Base-by-base conservation (phyloP, 1,140 invertebrate species). In the Polypedilum pembai region DNA sequence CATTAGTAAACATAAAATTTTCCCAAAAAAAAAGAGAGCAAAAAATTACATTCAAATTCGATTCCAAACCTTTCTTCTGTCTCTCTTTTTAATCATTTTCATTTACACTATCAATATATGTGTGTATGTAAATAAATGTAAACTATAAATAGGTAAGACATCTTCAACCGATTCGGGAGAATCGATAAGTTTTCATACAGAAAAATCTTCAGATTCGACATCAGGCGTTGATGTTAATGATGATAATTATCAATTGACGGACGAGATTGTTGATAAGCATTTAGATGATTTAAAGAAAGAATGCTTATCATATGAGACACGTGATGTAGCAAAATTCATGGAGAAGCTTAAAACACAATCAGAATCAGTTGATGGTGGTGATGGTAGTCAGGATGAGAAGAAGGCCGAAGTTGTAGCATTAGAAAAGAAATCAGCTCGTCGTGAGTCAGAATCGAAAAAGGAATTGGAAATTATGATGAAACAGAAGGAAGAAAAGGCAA, bases 281-380 rank as follows among this genome's bases (percentile, higher is more conserved):
- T 75, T 82, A 41, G 78, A 80, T 63, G 81, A 82, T 45, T 75
- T 82, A 7, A 79, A 81, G 75, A 79, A 79, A 65, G 81, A 82
- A 77, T 76, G 80, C 72, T 74, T 82, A 73, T 75, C 74, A 5
- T 69, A 69, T 69, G 79, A 78, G 12, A 82, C 81, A 17, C 80
- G 80, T 73, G 81, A 82, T 73, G 82, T 82, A 20, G 80, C 77
- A 7, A 78, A 81, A 75, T 82, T 82, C 73, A 82, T 82, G 81
- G 81, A 79, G 18, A 80, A 80, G 41, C 75, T 82, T 15, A 79
- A 80, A 73, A 80, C 81, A 66, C 76, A 81, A 17, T 77, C 81
- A 4, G 81, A 82, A 74, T 77, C 79, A 0, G 73, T 77, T 12
- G 80, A 66, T 80, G 79, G 7, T 78, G 80, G 7, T 79, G 80